Base-by-base conservation (phyloP, 2,113 vertebrate genomes). In the Rhinichthys klamathensis region DNA sequence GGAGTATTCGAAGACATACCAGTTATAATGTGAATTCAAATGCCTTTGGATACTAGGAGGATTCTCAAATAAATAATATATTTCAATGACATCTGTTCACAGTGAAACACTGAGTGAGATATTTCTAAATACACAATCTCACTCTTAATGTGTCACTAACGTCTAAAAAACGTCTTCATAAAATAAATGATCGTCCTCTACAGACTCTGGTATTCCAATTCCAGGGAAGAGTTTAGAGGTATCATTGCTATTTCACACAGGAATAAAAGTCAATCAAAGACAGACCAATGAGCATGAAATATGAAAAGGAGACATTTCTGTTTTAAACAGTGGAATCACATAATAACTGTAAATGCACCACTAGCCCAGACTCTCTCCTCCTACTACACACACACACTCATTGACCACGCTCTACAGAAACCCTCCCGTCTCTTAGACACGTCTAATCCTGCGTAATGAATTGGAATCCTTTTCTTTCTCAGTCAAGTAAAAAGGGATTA, bases 401-500 rank as follows among this genome's bases (percentile, higher is more conserved):
- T 3, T 80, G 60, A 80, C n/a, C 25, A 51, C 15, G 1, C 74
- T 72, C 35, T 32, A 76, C 16, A 89, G 81, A 91, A 88, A 87
- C 54, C 21, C 85, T 86, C 74, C 88, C 92, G 88, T 67, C 65
- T 87, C 89, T 91, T 88, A 92, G 92, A 93, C 88, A 89, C 82
- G 84, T 91, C 90, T 93, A 92, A 93, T 92, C 91, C 90, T 74
- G 80, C 49, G 84, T 93, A 94, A 92, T 91, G 88, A 93, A 93
- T 88, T 85, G 90, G 60, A 91, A 91, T 91, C 84, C 86, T 87
- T 73, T 82, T 82, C 87, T 89, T 80, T 81, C 87, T 88, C 85
- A 84, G 87, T 87, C 35, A 81, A 89, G 86, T 90, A 90, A 91
- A 89, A 86, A 82, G 86, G 88, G 86, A 90, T 91, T 91, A 91